Evolutionary conservation across 2,797 vertebrate species (phyloP).

Genomic region (Darevskia mixta): DNA sequence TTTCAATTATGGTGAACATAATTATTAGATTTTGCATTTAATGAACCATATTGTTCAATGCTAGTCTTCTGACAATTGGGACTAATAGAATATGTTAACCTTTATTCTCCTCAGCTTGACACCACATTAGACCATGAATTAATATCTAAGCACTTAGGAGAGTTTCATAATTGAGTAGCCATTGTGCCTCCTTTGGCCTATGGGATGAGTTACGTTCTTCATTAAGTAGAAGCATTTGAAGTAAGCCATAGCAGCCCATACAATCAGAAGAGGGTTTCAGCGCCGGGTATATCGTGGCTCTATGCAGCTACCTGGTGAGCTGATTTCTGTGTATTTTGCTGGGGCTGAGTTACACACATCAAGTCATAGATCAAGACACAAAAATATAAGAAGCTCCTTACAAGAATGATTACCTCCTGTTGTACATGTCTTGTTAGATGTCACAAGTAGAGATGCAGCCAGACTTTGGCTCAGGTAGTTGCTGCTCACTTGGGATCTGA

Average conservation of each 20-base stretch:
- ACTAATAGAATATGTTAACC: conserved; percentile 85
- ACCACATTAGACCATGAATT: conserved; percentile 77
- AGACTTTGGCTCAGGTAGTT: background rate
- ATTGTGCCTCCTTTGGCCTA: conserved; percentile 73
- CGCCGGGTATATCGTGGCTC: conserved; percentile 31
- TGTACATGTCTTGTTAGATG: background rate
- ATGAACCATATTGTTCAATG: conserved; percentile 78
- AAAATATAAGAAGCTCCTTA: background rate
- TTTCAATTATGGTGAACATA: conserved; percentile 78
- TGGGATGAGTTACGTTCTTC: conserved; percentile 58
- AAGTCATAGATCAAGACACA: conserved; percentile 9
- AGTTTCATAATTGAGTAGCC: conserved; percentile 75
- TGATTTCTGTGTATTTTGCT: background rate
- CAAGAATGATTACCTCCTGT: background rate
- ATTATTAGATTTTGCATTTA: conserved; percentile 80
- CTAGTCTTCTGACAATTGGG: conserved; percentile 81
- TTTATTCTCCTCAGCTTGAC: conserved; percentile 77
- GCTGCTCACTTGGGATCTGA: background rate
- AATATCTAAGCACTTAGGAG: conserved; percentile 74
- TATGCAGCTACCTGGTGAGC: background rate
- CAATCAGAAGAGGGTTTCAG: conserved; percentile 35
- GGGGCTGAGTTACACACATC: background rate
- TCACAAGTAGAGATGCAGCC: background rate
- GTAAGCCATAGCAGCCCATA: conserved; percentile 52
- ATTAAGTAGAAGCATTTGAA: conserved; percentile 62